Percentiles rank a stretch among this genome's conserved stretches.
phyloP scores from a whole-genome alignment of 2,888 invertebrate genomes.

The Drosophila borealis region DNA sequence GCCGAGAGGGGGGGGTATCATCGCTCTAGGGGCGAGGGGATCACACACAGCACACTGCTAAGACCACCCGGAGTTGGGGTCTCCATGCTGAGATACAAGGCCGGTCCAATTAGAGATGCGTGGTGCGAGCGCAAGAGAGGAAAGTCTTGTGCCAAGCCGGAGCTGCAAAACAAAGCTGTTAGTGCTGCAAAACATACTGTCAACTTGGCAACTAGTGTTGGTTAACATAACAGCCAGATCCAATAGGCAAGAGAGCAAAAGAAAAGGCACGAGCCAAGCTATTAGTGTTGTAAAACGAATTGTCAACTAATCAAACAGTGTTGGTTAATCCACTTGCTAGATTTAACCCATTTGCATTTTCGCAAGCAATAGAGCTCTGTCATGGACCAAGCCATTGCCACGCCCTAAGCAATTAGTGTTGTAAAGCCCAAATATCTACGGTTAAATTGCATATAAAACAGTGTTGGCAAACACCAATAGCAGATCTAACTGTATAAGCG shows the following conservation, averaged over 20 bases:
- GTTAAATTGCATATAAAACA: not conserved
- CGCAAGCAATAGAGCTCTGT: no score
- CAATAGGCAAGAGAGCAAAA: no score
- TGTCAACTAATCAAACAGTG: not conserved
- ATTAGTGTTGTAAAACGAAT: not conserved
- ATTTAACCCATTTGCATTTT: not conserved
- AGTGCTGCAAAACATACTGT: not conserved
- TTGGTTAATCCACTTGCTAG: not conserved
- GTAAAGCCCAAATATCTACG: no score
- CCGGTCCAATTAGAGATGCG: slow-evolving; percentile 11
- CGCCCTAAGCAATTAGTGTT: no score
- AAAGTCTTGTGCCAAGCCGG: no score
- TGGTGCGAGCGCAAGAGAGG: not conserved
- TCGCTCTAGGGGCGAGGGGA: not conserved
- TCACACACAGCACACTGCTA: not conserved
- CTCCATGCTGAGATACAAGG: not conserved
- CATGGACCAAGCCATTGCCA: no score
- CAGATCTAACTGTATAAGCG: not conserved
- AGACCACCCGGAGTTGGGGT: slow-evolving; percentile 25
- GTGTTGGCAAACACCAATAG: not conserved
- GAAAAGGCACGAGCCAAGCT: not conserved
- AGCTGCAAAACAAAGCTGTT: not conserved
- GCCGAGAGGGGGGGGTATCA: no score
- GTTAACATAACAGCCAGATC: not conserved
- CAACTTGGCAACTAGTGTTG: not conserved